Percentiles rank a stretch among this genome's conserved stretches.
phyloP scores from a whole-genome alignment of 2,888 invertebrate genomes.

The Andrena camellia region DNA sequence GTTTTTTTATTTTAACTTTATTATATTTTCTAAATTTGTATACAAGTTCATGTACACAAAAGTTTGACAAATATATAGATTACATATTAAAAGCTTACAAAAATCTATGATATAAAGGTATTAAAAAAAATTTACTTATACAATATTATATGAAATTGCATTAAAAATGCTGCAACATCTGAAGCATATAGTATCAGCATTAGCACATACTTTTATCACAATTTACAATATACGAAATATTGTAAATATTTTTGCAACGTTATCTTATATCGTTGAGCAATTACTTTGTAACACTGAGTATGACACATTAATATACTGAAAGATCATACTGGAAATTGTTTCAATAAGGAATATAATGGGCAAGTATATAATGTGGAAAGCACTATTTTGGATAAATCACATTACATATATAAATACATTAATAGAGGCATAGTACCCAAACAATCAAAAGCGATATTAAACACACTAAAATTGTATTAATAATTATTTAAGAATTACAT shows the following conservation, averaged over 20 bases:
- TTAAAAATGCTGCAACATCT: slow-evolving; percentile 43
- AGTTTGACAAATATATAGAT: slow-evolving; percentile 57
- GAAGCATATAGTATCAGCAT: slow-evolving; percentile 37
- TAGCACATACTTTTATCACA: slow-evolving; percentile 65
- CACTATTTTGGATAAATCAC: slow-evolving; percentile 24
- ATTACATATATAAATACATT: slow-evolving; percentile 18
- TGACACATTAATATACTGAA: slow-evolving; percentile 16
- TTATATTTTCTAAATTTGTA: slow-evolving; percentile 63
- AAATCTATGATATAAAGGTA: slow-evolving; percentile 49
- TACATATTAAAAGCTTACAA: slow-evolving; percentile 50
- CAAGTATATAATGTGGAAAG: background rate
- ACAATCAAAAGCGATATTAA: slow-evolving; percentile 27
- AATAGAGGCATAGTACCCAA: slow-evolving; percentile 30
- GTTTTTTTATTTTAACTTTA: slow-evolving; percentile 50
- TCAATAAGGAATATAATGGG: slow-evolving; percentile 43
- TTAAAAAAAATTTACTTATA: slow-evolving; percentile 57
- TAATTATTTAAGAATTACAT: slow-evolving; percentile 51
- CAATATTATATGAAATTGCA: slow-evolving; percentile 40
- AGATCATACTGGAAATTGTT: slow-evolving; percentile 20
- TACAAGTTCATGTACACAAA: slow-evolving; percentile 64
- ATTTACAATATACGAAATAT: slow-evolving; percentile 56
- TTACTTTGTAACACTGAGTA: slow-evolving; percentile 45
- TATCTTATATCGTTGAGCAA: slow-evolving; percentile 64
- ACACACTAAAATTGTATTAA: slow-evolving; percentile 37
- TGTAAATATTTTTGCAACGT: slow-evolving; percentile 52